Evolutionary conservation across 2,797 vertebrate species (phyloP).

Genomic region (Lemur catta): DNA sequence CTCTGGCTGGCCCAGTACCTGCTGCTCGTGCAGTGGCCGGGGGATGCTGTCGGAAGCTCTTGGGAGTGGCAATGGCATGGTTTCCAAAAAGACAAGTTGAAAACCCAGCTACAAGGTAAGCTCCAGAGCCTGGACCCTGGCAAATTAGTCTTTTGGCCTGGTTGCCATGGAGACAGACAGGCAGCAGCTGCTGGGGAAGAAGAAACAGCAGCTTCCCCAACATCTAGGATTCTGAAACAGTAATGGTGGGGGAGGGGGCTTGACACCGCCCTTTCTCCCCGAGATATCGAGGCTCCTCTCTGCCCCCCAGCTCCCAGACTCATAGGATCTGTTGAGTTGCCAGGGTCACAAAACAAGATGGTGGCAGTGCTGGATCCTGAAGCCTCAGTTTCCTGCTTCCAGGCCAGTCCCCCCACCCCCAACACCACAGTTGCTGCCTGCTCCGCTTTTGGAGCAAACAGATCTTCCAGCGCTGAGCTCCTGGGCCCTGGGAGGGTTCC

Average conservation of each 20-base stretch:
- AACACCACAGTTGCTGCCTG: neutral
- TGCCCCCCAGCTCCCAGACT: neutral
- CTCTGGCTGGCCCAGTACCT: neutral
- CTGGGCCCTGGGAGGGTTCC: neutral
- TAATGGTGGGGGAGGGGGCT: constrained; percentile 26
- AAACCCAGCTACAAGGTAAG: constrained; percentile 69
- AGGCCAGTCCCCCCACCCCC: neutral
- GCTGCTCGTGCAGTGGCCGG: neutral
- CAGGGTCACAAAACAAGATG: neutral
- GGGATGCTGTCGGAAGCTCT: neutral
- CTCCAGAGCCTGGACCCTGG: constrained; percentile 55
- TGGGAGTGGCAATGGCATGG: neutral
- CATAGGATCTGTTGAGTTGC: constrained; percentile 18
- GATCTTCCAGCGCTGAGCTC: neutral
- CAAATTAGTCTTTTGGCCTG: constrained; percentile 76
- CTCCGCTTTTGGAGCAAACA: constrained; percentile 25
- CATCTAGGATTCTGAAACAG: constrained; percentile 50
- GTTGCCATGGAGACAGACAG: constrained; percentile 81
- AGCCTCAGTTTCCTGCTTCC: neutral
- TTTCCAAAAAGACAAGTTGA: constrained; percentile 66
- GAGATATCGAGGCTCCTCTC: neutral
- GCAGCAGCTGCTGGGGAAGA: constrained; percentile 73
- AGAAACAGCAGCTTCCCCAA: constrained; percentile 42
- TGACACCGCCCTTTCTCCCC: constrained; percentile 6
- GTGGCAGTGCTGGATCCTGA: neutral